These are phyloP conservation scores for Oscheius sp. DNA, from an alignment of 1,140 invertebrate genomes.

Conservation along the genomic window DNA sequence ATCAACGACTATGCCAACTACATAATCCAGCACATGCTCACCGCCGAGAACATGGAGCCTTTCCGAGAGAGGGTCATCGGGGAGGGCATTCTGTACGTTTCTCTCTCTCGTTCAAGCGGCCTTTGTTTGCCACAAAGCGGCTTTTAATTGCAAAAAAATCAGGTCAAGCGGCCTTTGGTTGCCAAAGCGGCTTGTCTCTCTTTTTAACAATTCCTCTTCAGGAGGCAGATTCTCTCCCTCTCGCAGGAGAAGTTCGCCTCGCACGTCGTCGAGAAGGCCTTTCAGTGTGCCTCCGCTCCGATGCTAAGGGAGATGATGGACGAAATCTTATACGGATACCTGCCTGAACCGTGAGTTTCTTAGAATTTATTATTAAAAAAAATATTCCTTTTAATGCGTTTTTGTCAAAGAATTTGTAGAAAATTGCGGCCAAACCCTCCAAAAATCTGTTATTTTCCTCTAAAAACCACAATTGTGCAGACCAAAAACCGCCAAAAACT, in stretches of 20 bases:
- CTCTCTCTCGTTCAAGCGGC: no score
- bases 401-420: no score
- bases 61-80: slow-evolving; percentile 40
- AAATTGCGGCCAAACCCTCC: no score
- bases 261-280: slow-evolving; percentile 53
- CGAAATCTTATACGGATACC: slow-evolving; percentile 50
- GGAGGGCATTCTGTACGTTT: slow-evolving; percentile 38
- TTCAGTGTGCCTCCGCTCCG: slow-evolving; percentile 27
- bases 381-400: no score
- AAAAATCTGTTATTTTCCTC: no score
- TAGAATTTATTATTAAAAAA: no score
- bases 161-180: no score
- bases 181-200: no score
- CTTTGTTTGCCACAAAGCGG: no score
- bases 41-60: background rate
- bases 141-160: no score
- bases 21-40: slow-evolving; percentile 42
- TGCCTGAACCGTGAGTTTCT: slow-evolving; percentile 32
- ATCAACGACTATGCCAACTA: slow-evolving; percentile 44
- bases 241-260: slow-evolving; percentile 54
- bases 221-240: slow-evolving; percentile 45
- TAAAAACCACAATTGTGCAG: no score
- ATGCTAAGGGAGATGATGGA: slow-evolving; percentile 44
- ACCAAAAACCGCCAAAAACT: no score
- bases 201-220: slow-evolving; percentile 24